Percentiles rank a stretch among this genome's conserved stretches.
phyloP scores from a whole-genome alignment of 2,797 vertebrate genomes.

The Oreochromis grahami region DNA sequence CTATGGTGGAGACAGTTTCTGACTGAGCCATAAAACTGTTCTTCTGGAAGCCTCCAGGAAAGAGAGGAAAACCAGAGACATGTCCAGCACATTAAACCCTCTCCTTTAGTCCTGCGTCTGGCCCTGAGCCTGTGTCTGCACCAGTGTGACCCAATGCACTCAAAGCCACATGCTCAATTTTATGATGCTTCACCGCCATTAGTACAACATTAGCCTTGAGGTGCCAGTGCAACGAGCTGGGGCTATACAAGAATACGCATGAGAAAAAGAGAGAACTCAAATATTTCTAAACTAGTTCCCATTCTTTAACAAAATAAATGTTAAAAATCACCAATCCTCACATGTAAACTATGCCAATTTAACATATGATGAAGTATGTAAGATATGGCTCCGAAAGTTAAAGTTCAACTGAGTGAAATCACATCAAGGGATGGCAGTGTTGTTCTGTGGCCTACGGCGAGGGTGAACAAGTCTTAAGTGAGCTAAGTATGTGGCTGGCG shows the following conservation, averaged over 20 bases:
- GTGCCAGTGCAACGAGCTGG: neutral
- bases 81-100: conserved; percentile 59
- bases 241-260: neutral
- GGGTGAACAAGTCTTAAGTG: conserved; percentile 36
- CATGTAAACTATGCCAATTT: neutral
- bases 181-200: conserved; percentile 46
- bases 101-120: conserved; percentile 39
- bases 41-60: conserved; percentile 43
- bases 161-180: conserved; percentile 57
- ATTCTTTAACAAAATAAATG: neutral
- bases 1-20: conserved; percentile 23
- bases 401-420: conserved; percentile 17
- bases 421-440: conserved; percentile 9
- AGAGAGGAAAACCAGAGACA: conserved; percentile 71
- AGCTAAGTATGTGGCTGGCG: conserved; percentile 58
- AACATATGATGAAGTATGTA: neutral
- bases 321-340: neutral
- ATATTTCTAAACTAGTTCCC: neutral
- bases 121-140: conserved; percentile 41
- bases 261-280: neutral
- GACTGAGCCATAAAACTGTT: conserved; percentile 59
- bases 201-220: conserved; percentile 41
- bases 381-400: neutral
- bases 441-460: conserved; percentile 11
- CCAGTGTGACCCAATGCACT: conserved; percentile 45